These are phyloP conservation scores for Fregetta grallaria DNA, from an alignment of 2,113 vertebrate species.

Conservation along the genomic window DNA sequence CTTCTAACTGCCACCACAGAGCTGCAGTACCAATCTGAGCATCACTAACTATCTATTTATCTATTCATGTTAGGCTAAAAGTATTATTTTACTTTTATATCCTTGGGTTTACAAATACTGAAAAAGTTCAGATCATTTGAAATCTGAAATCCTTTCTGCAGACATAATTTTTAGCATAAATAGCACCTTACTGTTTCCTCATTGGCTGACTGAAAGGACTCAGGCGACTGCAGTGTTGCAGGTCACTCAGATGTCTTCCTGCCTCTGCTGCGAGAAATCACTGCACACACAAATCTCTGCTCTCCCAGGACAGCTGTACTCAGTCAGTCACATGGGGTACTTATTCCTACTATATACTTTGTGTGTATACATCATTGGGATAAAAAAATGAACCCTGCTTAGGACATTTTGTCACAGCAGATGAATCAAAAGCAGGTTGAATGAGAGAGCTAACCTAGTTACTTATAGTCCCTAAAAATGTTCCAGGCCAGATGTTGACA, in stretches of 20 bases:
- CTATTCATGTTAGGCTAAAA: neutral
- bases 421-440: neutral
- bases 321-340: accelerated
- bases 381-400: neutral
- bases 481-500: neutral
- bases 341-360: neutral
- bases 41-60: neutral
- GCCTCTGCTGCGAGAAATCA: neutral
- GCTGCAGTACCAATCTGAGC: neutral
- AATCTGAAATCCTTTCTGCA: neutral
- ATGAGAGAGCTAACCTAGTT: neutral
- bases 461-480: neutral
- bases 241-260: neutral
- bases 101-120: neutral
- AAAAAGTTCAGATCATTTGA: neutral
- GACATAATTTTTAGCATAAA: neutral
- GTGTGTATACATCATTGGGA: neutral
- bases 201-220: neutral
- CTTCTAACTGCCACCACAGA: neutral
- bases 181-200: neutral
- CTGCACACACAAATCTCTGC: neutral
- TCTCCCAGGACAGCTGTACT: neutral
- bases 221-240: neutral
- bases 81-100: neutral
- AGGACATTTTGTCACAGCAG: neutral